Evolutionary conservation across 30 jellyfish, hydroid and myxozoan species (phyloP).

Genomic region (Turritopsis rubra): DNA sequence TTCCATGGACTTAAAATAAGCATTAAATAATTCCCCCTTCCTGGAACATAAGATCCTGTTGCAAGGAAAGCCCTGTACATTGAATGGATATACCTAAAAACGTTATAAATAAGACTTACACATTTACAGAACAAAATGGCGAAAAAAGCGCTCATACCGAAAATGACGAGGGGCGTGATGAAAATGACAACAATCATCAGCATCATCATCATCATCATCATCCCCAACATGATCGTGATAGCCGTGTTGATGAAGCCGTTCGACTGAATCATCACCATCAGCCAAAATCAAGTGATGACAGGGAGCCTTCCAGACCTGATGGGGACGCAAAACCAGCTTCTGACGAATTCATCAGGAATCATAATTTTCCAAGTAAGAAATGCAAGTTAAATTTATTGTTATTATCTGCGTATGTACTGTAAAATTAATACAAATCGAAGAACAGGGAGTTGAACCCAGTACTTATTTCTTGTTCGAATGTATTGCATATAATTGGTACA

Average conservation of each 20-base stretch:
- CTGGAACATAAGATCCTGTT: no score
- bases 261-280: neutral
- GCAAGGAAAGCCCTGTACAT: no score
- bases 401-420: no score
- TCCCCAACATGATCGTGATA: slow-evolving; percentile 8
- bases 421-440: no score
- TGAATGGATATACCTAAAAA: no score
- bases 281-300: neutral
- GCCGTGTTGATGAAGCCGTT: neutral
- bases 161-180: neutral
- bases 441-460: no score
- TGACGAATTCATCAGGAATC: neutral
- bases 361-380: neutral
- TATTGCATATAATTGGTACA: no score
- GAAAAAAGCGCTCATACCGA: neutral
- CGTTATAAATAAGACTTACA: neutral
- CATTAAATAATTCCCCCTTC: no score
- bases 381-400: no score
- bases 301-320: neutral
- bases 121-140: slow-evolving; percentile 9
- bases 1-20: no score
- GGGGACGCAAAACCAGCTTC: neutral
- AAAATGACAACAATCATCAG: neutral
- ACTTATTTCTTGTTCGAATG: no score
- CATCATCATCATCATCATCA: neutral